Evolutionary conservation across 1,140 invertebrate species (phyloP).

Genomic region (Diprion similis): DNA sequence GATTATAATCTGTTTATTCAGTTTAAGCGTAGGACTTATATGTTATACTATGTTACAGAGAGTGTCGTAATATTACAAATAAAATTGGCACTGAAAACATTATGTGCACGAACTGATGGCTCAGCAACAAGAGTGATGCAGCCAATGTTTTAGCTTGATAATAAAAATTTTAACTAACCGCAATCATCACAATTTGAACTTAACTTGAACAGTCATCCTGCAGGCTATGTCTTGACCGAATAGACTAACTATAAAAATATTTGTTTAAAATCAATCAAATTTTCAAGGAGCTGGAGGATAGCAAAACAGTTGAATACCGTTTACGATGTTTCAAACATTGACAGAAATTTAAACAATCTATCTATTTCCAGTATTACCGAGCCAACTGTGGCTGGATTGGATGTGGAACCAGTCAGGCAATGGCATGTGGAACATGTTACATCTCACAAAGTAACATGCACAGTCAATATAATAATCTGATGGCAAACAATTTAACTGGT

Average conservation of each 20-base stretch:
- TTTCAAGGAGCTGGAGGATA: neutral
- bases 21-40: no score
- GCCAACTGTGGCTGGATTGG: slow-evolving; percentile 28
- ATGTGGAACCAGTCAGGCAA: slow-evolving; percentile 17
- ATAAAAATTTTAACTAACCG: no score
- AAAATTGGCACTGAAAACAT: no score
- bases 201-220: neutral
- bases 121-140: no score
- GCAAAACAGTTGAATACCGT: slow-evolving; percentile 12
- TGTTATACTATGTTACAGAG: no score
- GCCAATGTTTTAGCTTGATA: no score
- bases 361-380: slow-evolving; percentile 29
- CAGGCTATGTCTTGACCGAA: neutral
- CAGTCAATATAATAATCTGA: neutral
- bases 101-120: no score
- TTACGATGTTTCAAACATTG: slow-evolving; percentile 14
- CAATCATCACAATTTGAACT: neutral
- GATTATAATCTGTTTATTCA: no score
- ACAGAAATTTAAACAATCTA: slow-evolving; percentile 8
- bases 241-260: slow-evolving; percentile 3
- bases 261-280: neutral
- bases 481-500: neutral
- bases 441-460: neutral
- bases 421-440: neutral
- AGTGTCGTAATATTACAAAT: neutral